Base-by-base conservation (phyloP, 1,140 invertebrate species). In the Cotesia vestalis region DNA sequence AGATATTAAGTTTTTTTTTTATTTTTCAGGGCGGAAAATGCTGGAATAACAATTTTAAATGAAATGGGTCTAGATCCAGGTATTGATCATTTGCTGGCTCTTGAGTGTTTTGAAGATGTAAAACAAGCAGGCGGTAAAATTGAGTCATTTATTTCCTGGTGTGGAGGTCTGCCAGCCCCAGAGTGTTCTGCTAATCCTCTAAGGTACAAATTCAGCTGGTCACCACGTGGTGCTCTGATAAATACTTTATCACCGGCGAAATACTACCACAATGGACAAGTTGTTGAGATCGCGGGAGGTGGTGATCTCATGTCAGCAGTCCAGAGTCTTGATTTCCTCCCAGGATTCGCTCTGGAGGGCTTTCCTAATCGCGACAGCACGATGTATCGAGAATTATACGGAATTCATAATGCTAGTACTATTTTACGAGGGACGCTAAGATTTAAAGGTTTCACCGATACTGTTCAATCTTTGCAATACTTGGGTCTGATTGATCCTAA, bases 181-280 rank as follows among this genome's bases (percentile, higher is more conserved):
- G 97, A 99, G 87, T 93, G 91, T 79, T 98, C 97, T 3, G 93
- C 94, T 78, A 99, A 99, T 86, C 93, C 97, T 3, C 85, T 99
- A 9, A 84, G 98, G 12, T 99, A 99, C 86, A 99, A 99, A 84
- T 99, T 99, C 84, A 98, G 95, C 9, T 99, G 98, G 98, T 97
- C 93, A 69, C 97, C 98, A 8, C 88, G 93, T 51, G 95, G 95
- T 5, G 96, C 96, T 0, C 85, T 99, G 1, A 87, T 97, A 0
- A 99, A 98, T 77, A 95, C 96, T 0, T 86, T 98, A 3, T 92
- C 93, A 14, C 91, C 92, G 2, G 97, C 98, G 3, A 96, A 93
- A 85, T 99, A 96, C 83, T 85, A 97, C 9, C 90, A 92, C 71
- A 91, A 94, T 82, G 95, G 94, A 74, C 91, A 98, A 93, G 90